Conservation (phyloP, 2,797 vertebrate genomes). For the Sebastolobus altivelis region DNA sequence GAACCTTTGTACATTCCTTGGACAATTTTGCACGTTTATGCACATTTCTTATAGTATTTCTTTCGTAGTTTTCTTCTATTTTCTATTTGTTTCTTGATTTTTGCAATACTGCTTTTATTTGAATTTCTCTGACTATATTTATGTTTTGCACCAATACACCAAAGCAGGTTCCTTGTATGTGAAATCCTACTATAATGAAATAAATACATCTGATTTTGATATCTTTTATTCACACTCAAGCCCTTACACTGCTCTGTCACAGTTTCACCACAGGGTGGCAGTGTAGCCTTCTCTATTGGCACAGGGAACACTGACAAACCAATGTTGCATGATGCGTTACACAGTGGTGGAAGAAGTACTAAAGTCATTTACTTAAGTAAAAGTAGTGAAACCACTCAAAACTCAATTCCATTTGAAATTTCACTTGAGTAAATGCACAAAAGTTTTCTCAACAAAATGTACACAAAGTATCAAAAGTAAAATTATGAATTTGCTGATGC, state of each 20-base stretch:
- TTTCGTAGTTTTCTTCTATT: no score
- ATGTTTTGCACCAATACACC: no score
- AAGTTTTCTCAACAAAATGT: not conserved
- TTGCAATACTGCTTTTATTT: no score
- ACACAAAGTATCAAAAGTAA: not conserved
- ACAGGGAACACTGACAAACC: not conserved
- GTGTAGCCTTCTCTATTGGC: constrained; percentile 7
- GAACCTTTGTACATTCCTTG: no score
- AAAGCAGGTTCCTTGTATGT: no score
- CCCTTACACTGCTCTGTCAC: not conserved
- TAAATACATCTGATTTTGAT: not conserved
- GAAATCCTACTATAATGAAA: not conserved
- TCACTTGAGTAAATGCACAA: not conserved
- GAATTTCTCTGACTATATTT: no score
- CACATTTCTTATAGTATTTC: no score
- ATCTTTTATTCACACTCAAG: not conserved
- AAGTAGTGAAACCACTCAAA: not conserved
- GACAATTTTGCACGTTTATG: no score
- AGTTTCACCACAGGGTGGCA: constrained; percentile 51
- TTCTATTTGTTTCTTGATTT: no score
- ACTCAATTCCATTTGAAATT: not conserved
- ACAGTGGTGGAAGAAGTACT: not conserved
- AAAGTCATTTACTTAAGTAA: not conserved
- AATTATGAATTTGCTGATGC: not conserved
- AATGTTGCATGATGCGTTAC: not conserved